Evolutionary conservation across 2,113 vertebrate species (phyloP).

Genomic region (Rhinolophus sinicus): DNA sequence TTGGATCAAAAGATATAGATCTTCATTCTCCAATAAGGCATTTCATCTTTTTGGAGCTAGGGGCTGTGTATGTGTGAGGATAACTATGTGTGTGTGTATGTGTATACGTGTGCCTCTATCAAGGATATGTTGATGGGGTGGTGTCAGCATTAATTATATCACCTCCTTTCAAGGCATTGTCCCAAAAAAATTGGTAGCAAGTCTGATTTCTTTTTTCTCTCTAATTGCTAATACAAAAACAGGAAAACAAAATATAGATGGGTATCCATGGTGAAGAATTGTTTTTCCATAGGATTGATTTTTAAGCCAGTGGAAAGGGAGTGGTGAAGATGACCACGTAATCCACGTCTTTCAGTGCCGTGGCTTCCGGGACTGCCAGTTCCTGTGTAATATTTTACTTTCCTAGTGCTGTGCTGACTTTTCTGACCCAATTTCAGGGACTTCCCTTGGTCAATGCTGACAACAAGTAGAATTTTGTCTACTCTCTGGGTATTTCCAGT

Average conservation of each 20-base stretch:
- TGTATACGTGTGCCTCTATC: not conserved
- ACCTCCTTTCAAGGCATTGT: not conserved
- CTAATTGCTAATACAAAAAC: not conserved
- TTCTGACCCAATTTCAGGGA: not conserved
- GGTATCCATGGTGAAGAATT: not conserved
- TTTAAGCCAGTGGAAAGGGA: not conserved
- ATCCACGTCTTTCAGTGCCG: fast-evolving
- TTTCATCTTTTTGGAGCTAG: not conserved
- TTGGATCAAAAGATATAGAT: not conserved
- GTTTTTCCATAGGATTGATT: not conserved
- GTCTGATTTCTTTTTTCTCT: not conserved
- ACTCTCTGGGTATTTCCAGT: not conserved
- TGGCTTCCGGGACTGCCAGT: fast-evolving
- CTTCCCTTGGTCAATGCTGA: not conserved
- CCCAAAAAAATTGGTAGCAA: not conserved
- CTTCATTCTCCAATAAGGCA: not conserved
- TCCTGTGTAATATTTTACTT: not conserved
- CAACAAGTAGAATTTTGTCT: not conserved
- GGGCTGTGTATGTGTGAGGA: not conserved
- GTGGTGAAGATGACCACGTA: no score
- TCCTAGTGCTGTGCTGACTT: not conserved
- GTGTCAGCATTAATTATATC: not conserved
- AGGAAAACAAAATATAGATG: not conserved
- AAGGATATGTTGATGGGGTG: not conserved
- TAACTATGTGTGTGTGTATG: not conserved